phyloP scores from a whole-genome alignment of 92 coral and sea anemone genomes.

The Hydrozoanthus gracilis region DNA sequence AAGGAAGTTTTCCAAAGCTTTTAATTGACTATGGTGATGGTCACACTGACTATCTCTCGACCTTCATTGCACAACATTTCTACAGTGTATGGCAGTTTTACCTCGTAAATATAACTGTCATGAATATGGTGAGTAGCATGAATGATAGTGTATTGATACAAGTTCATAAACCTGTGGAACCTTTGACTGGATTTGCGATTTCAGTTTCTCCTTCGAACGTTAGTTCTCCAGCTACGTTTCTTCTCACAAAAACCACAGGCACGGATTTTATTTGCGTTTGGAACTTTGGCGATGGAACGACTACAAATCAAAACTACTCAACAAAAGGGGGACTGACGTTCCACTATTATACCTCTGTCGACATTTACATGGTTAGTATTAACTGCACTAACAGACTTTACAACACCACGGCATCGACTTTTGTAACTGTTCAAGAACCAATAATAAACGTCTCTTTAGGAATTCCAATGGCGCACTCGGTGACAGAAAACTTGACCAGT shows the following conservation, averaged over 20 bases:
- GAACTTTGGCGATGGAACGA: conserved; percentile 73
- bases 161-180: conserved; percentile 84
- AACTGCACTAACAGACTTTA: conserved; percentile 83
- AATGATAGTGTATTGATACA: conserved; percentile 53
- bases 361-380: conserved; percentile 52
- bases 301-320: conserved; percentile 49
- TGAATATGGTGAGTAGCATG: conserved; percentile 68
- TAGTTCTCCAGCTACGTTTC: conserved; percentile 59
- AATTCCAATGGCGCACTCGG: conserved; percentile 63
- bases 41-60: background rate
- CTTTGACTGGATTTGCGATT: conserved; percentile 63
- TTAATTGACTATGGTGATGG: conserved; percentile 60
- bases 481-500: conserved; percentile 47
- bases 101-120: conserved; percentile 62
- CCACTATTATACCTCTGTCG: conserved; percentile 56
- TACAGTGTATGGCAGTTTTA: conserved; percentile 58
- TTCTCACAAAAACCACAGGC: conserved; percentile 68
- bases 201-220: conserved; percentile 58
- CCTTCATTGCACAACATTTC: conserved; percentile 43
- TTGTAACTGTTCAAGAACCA: conserved; percentile 69
- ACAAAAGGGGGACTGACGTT: conserved; percentile 56
- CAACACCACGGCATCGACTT: conserved; percentile 40
- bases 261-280: conserved; percentile 84
- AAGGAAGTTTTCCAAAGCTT: conserved; percentile 65
- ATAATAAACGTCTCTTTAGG: conserved; percentile 51